These are phyloP conservation scores for Melanotaenia parkinsoni DNA, from an alignment of 2,797 vertebrate species.

Conservation along the genomic window DNA sequence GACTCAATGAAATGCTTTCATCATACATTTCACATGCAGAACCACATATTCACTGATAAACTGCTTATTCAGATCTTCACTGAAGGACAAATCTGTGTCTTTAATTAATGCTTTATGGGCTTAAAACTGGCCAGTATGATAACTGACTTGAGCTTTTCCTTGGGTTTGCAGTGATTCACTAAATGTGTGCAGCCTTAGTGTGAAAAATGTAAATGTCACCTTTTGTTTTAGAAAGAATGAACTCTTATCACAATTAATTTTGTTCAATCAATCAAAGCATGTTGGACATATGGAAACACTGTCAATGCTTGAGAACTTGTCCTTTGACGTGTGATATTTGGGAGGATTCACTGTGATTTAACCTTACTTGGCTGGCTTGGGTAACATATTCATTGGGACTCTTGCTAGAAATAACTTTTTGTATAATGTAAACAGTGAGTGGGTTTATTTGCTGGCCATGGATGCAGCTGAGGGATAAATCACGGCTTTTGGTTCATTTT, in stretches of 20 bases:
- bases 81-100: conserved; percentile 11
- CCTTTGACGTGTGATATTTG: no score
- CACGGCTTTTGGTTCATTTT: background rate
- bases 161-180: conserved; percentile 12
- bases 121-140: conserved; percentile 31
- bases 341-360: no score
- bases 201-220: background rate
- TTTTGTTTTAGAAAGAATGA: background rate
- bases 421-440: no score
- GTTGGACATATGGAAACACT: background rate
- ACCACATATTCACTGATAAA: conserved; percentile 3
- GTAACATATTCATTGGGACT: no score
- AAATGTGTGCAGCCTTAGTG: conserved; percentile 6
- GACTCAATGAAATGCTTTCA: conserved; percentile 12
- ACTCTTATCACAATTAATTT: background rate
- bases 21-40: conserved; percentile 18
- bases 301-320: background rate
- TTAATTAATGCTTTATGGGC: conserved; percentile 32
- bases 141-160: conserved; percentile 19
- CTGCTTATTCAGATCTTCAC: conserved; percentile 16
- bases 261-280: background rate
- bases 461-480: background rate
- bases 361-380: no score
- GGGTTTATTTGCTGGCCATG: background rate
- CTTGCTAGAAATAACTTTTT: no score